Evolutionary conservation across 2,888 invertebrate species (phyloP), one percentile per base, ranked within the genome.

Genomic region (Agriopis marginaria): DNA sequence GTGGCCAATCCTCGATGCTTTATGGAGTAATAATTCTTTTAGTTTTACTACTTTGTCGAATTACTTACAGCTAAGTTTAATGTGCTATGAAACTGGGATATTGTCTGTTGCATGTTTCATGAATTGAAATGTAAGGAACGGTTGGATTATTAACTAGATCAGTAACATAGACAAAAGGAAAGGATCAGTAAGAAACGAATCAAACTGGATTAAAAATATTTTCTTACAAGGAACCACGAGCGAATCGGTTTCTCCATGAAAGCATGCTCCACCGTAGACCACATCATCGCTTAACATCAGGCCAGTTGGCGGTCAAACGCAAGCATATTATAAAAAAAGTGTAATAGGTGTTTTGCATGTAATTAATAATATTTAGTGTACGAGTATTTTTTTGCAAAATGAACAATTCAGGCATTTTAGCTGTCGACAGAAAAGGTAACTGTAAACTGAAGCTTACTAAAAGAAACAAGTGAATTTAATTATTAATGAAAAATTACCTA

Each of bases 21-120:
- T 86, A 86, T 84, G 81, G 82, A 76, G 78, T 83, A 85, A 84
- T 86, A 86, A 84, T 80, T 87, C 82, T 83, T 85, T 80, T 79
- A 78, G 82, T 82, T 84, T 85, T 81, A 82, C 83, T 79, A 77
- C 80, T 69, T 70, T 81, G 80, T 79, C 80, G 76, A 79, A 82
- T 80, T 70, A 70, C 70, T 70, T 70, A 70, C 66, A 45, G 65
- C 69, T 66, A 66, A 66, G 63, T 49, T 70, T 70, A 70, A 70
- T 70, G 70, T 60, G 63, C 66, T 59, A 70, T 70, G 70, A 70
- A 70, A 70, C 66, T 64, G 49, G 63, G 49, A 50, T 63, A 66
- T 66, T 70, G 66, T 70, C 70, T 70, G 66, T 63, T 59, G 63
- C 59, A 70, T 70, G 62, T 66, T 66, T 59, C 63, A 70, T 66